Evolutionary conservation across 2,888 invertebrate genomes (phyloP).

Genomic region (Lepidocyrtoides sp.): DNA sequence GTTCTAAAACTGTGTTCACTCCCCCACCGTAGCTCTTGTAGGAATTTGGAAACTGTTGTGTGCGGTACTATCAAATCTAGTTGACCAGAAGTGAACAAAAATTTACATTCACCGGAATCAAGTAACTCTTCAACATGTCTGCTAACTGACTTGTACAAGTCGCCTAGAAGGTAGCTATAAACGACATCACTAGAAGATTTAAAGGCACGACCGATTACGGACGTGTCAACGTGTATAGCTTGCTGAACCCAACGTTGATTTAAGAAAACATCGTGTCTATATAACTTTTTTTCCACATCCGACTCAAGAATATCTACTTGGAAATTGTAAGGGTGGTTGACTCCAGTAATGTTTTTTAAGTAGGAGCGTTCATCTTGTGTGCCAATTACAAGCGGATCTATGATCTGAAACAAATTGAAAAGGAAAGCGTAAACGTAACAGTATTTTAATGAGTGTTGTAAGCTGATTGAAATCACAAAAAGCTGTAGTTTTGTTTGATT

Average conservation of each 20-base stretch:
- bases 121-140: constrained; percentile 91
- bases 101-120: constrained; percentile 88
- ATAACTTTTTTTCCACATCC: background rate
- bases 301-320: background rate
- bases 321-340: constrained; percentile 62
- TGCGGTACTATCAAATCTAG: constrained; percentile 96
- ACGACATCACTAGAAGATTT: constrained; percentile 87
- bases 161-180: constrained; percentile 90
- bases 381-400: constrained; percentile 74
- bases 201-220: constrained; percentile 84
- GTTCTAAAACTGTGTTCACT: constrained; percentile 90
- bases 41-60: constrained; percentile 93
- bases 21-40: constrained; percentile 91
- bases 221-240: constrained; percentile 86
- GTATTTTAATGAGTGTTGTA: no score
- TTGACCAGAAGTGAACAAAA: constrained; percentile 96
- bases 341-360: constrained; percentile 76
- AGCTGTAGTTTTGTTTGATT: no score
- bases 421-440: no score
- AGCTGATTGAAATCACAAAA: no score
- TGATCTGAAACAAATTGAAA: constrained; percentile 59
- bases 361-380: constrained; percentile 42
- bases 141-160: constrained; percentile 94
- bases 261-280: constrained; percentile 46
- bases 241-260: constrained; percentile 82